Evolutionary conservation across 1,140 invertebrate species (phyloP), one percentile per base, ranked within the genome.

Genomic region (Neoseiulus cucumeris): DNA sequence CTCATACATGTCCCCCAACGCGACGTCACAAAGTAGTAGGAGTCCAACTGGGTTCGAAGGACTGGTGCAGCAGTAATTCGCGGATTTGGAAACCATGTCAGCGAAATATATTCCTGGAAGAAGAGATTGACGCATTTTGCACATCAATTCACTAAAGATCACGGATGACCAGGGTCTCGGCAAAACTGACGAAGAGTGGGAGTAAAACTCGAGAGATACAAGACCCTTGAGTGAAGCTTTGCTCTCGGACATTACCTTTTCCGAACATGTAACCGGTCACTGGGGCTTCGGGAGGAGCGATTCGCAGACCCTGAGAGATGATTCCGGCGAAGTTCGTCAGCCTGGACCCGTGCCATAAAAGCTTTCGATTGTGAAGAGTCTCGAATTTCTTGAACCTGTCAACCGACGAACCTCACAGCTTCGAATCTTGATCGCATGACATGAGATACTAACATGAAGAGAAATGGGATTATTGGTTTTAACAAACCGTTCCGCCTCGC

Each of bases 231-330:
- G n/a, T n/a, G n/a, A 39, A 9, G 33, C 33, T 9, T 39, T 9
- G 33, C 4, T 39, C 33, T 39, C 33, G 33, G n/a, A n/a, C n/a
- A 39, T 39, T 9, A 39, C 33, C 77, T 67, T 91, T 93, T 64
- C 94, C 94, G 77, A 98, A 98, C 95, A 98, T 98, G 77, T 98
- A 98, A 70, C 93, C 93, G 41, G 88, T 90, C 71, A 83, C 83
- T 5, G 91, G 91, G 1, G 91, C 91, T 80, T 96, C 91, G 1
- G 89, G 89, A 0, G 92, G 92, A 55, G 95, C 95, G 73, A 98
- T 98, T 71, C 91, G 81, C 25, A 98, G 79, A 73, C 94, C 95
- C 80, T 98, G 91, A 14, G 89, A 93, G 25, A 98, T 76, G 75
- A 98, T 98, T 69, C 94, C 94, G 66, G 84, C 91, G 77, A 83